Evolutionary conservation across 1,140 invertebrate genomes (phyloP).

Genomic region (Apis mellifera): DNA sequence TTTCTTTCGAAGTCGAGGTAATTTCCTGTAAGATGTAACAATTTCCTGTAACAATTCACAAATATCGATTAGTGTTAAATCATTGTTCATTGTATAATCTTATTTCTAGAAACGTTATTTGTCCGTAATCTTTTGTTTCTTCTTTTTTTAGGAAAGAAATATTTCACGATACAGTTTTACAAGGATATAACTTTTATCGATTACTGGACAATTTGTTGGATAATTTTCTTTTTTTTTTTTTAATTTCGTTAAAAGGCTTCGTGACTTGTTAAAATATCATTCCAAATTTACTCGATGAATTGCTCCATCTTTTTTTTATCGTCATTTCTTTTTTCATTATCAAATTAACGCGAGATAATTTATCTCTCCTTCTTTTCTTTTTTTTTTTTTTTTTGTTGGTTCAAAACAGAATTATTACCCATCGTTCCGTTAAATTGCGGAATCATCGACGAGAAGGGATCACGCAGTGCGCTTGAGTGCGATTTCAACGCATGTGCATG

Average conservation of each 20-base stretch:
- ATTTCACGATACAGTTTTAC: neutral
- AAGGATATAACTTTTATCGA: neutral
- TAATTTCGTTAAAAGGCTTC: too few species aligned
- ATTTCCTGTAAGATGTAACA: neutral
- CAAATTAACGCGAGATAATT: neutral
- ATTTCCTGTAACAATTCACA: neutral
- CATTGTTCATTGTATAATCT: neutral
- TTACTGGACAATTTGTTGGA: neutral
- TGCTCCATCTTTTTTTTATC: rapidly evolving
- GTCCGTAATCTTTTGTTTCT: too few species aligned
- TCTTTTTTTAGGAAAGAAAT: neutral
- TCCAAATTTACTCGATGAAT: neutral
- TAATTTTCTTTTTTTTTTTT: neutral
- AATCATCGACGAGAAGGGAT: neutral
- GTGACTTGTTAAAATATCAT: neutral
- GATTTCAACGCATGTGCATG: slow-evolving; percentile 42
- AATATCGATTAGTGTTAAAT: too few species aligned
- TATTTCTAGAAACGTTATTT: too few species aligned
- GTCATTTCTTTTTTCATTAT: too few species aligned
- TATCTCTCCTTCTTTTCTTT: neutral
- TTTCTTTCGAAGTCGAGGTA: neutral
- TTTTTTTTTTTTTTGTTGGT: neutral
- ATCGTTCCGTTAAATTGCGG: neutral
- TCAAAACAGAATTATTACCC: too few species aligned
- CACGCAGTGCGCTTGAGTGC: slow-evolving; percentile 14